Percentiles rank a stretch among this genome's conserved stretches.
Conservation (phyloP, 2,113 vertebrate species). For the Nibea coibor region DNA sequence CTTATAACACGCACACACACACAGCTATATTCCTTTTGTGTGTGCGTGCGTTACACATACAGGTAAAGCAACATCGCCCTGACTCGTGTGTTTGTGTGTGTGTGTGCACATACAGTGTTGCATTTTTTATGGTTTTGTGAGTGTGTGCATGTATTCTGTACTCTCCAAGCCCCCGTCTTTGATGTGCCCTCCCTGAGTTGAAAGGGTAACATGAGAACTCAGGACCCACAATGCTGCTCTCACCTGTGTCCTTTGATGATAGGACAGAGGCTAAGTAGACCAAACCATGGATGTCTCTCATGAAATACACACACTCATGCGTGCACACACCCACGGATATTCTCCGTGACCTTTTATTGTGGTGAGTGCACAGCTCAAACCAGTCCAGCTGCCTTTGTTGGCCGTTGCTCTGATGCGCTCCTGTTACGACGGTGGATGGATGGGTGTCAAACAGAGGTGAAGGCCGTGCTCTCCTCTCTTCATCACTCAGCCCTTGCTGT, state of each 20-base stretch:
- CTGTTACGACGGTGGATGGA: constrained; percentile 78
- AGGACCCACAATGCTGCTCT: constrained; percentile 82
- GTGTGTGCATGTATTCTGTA: constrained; percentile 67
- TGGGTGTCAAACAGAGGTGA: constrained; percentile 77
- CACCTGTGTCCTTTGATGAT: constrained; percentile 87
- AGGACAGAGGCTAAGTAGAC: constrained; percentile 82
- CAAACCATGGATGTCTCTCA: constrained; percentile 79
- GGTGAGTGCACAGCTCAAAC: constrained; percentile 76
- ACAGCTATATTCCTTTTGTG: not conserved
- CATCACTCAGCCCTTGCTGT: constrained; percentile 58
- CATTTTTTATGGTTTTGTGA: constrained; percentile 56
- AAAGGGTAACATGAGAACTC: constrained; percentile 85
- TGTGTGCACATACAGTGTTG: constrained; percentile 40
- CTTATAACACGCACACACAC: not conserved
- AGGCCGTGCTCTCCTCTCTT: constrained; percentile 51
- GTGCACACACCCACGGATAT: constrained; percentile 56
- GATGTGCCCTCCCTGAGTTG: constrained; percentile 82
- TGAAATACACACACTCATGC: constrained; percentile 54
- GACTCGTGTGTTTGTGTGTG: constrained; percentile 3
- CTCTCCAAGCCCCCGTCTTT: constrained; percentile 80
- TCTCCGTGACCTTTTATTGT: constrained; percentile 77
- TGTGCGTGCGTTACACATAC: not conserved
- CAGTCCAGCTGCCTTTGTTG: constrained; percentile 78
- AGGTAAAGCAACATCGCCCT: not conserved
- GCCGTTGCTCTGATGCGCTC: constrained; percentile 70